These are phyloP conservation scores for Brachyptera putata DNA, from an alignment of 2,888 invertebrate genomes.

Conservation along the genomic window DNA sequence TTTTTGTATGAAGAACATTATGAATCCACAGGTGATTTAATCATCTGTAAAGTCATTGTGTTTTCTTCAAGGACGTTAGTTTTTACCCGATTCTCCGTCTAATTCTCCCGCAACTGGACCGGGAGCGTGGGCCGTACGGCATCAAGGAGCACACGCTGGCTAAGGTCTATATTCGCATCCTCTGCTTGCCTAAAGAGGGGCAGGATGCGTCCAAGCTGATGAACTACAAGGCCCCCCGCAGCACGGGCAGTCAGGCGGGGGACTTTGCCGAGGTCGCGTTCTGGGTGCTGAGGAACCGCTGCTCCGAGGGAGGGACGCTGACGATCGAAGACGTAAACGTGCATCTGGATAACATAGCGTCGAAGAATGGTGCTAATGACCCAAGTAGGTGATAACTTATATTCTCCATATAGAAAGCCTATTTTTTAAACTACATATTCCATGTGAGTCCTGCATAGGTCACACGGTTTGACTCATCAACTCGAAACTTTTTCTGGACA, in stretches of 20 bases:
- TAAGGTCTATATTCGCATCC: conserved; percentile 65
- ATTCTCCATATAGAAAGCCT: neutral
- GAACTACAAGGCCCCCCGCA: conserved; percentile 52
- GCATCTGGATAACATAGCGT: conserved; percentile 70
- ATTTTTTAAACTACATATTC: neutral
- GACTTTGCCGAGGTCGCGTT: conserved; percentile 76
- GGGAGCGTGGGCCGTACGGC: conserved; percentile 75
- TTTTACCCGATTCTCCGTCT: conserved; percentile 74
- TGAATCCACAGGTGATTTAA: no score
- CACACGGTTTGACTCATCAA: no score
- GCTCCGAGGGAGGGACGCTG: conserved; percentile 48
- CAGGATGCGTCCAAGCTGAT: conserved; percentile 52
- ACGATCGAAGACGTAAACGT: conserved; percentile 68
- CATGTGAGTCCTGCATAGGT: no score
- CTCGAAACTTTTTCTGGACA: no score
- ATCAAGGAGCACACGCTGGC: conserved; percentile 75
- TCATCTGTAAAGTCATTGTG: no score
- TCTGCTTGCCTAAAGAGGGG: conserved; percentile 66
- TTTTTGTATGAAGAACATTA: no score
- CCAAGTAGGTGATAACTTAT: conserved; percentile 46
- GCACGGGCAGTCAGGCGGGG: conserved; percentile 49
- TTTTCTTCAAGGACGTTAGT: conserved; percentile 47
- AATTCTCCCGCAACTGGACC: conserved; percentile 72
- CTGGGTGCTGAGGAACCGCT: conserved; percentile 57
- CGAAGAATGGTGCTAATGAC: conserved; percentile 58